Evolutionary conservation across 2,888 invertebrate species (phyloP).

Genomic region (Sinohyriopsis cumingii): DNA sequence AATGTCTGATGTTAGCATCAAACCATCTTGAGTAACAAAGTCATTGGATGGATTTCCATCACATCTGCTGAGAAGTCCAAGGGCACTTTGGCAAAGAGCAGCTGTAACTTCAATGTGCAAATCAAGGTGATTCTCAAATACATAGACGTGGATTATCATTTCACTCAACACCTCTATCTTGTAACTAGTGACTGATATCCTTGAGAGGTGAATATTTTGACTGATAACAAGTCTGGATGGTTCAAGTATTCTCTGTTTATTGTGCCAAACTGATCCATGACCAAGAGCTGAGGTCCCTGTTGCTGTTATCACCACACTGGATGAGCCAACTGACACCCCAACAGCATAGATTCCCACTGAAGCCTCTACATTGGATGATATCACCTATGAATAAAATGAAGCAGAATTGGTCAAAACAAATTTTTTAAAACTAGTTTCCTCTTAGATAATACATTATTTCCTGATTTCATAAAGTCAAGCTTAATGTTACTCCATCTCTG

Average conservation of each 20-base stretch:
- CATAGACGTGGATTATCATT: conserved; percentile 29
- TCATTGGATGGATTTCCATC: conserved; percentile 37
- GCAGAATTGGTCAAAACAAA: too few relatives aligned
- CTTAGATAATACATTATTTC: too few relatives aligned
- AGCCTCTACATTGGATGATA: conserved; percentile 4
- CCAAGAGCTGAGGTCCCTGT: too few relatives aligned
- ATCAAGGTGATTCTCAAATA: conserved; percentile 29
- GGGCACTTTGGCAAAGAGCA: conserved; percentile 22
- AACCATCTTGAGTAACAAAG: conserved; percentile 31
- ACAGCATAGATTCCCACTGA: conserved; percentile 10
- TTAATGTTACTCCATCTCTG: too few relatives aligned
- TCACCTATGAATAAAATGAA: conserved; percentile 6
- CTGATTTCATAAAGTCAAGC: too few relatives aligned
- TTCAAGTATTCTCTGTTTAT: too few relatives aligned
- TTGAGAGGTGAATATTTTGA: too few relatives aligned
- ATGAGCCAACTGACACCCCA: conserved; percentile 1
- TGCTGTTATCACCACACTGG: conserved; percentile 8
- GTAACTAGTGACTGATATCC: too few relatives aligned
- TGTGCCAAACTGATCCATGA: too few relatives aligned
- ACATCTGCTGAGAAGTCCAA: conserved; percentile 44
- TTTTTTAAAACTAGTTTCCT: too few relatives aligned
- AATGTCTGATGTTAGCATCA: conserved; percentile 12
- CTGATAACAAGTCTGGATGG: too few relatives aligned
- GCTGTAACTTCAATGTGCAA: conserved; percentile 17
- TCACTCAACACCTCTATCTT: conserved; percentile 12